Evolutionary conservation across 35 echinoderm and acorn worm species (phyloP), one percentile per base, ranked within the genome.

Genomic region (Strongylocentrotus purpuratus): DNA sequence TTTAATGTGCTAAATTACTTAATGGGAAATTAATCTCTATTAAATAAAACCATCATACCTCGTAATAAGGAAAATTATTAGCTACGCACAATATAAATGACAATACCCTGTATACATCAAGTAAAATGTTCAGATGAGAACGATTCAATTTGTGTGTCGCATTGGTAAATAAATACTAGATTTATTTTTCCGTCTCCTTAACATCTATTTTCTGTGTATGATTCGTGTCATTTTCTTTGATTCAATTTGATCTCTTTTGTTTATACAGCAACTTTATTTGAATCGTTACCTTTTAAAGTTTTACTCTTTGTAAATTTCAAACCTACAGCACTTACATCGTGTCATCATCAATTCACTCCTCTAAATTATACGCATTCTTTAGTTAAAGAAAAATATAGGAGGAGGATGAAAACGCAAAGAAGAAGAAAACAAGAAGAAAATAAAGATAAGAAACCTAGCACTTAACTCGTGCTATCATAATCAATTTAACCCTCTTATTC

Each of bases 121-220:
- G 5, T 5, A 78, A 2, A 78, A 28, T 78, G 65, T n/a, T 28
- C 65, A 78, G 65, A n/a, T 78, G 65, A 28, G 65, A 78, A 78
- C 22, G 6, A n/a, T n/a, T 78, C 65, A n/a, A 78, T 25, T 55
- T 71, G 61, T 78, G 28, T 78, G 65, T 78, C 25, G 65, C 65
- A 78, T 78, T 78, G 65, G 2, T 59, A 0, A 78, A 78, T 78
- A 78, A 78, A 78, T 78, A 28, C 65, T 78, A 78, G 65, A 78
- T 78, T 78, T 78, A 78, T 78, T 78, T 78, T 78, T 78, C 65
- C 65, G 65, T 78, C 65, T 78, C 65, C 65, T 78, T 78, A 78
- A 78, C 18, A 18, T 22, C 20, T 7, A 10, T 7, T 22, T 10
- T 55, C 50, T 78, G 20, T 71, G 65, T 31, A 7, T 78, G 20